These are phyloP conservation scores for Geococcyx californianus DNA, from an alignment of 2,113 vertebrate genomes.

Conservation along the genomic window DNA sequence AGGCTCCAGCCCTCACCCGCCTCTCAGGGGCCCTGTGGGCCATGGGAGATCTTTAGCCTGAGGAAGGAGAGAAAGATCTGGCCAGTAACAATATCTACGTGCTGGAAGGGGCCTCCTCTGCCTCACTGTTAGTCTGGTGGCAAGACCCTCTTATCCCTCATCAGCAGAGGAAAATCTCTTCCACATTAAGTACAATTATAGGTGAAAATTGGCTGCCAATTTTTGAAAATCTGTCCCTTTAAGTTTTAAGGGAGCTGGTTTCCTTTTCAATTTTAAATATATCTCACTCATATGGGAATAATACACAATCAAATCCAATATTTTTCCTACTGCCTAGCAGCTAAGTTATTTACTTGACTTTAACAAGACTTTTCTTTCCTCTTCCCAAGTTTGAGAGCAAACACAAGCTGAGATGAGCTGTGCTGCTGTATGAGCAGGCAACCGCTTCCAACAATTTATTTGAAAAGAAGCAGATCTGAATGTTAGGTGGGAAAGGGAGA, in stretches of 20 bases:
- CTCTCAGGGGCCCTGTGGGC: neutral
- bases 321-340: slow-evolving; percentile 62
- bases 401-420: slow-evolving; percentile 28
- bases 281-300: slow-evolving; percentile 60
- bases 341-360: slow-evolving; percentile 69
- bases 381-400: slow-evolving; percentile 26
- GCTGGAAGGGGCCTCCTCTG: neutral
- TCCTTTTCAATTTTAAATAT: slow-evolving; percentile 62
- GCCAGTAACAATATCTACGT: neutral
- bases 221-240: slow-evolving; percentile 52
- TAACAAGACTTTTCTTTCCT: slow-evolving; percentile 50
- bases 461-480: slow-evolving; percentile 61
- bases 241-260: slow-evolving; percentile 54
- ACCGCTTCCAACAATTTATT: slow-evolving; percentile 2
- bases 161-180: slow-evolving; percentile 50
- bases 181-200: slow-evolving; percentile 48
- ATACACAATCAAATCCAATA: slow-evolving; percentile 61
- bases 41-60: neutral
- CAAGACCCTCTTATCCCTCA: slow-evolving; percentile 60
- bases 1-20: neutral
- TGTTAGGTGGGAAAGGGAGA: slow-evolving; percentile 20
- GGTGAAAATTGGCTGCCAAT: slow-evolving; percentile 42
- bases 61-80: neutral
- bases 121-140: neutral
- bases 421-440: slow-evolving; percentile 1